Evolutionary conservation across 2,888 invertebrate genomes (phyloP).

Genomic region (Philonicus albiceps): DNA sequence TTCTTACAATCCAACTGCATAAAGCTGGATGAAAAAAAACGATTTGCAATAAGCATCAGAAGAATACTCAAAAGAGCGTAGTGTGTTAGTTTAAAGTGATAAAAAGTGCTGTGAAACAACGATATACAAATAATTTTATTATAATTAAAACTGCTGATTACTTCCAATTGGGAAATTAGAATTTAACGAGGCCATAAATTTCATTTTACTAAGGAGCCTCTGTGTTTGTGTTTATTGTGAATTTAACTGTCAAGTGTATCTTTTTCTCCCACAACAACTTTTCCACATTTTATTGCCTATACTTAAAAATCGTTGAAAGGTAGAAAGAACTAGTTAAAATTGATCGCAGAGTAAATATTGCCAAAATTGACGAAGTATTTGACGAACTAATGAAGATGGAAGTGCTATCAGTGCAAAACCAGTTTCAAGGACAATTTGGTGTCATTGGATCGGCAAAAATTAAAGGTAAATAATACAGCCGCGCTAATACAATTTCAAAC

Average conservation of each 20-base stretch:
- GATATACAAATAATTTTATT: background rate
- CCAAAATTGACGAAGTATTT: conserved; percentile 58
- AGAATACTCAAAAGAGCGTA: background rate
- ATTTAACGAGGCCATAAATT: background rate
- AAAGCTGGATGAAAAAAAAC: background rate
- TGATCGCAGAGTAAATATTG: conserved; percentile 5
- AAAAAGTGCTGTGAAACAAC: conserved; percentile 52
- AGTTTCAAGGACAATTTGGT: conserved; percentile 78
- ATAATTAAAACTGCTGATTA: conserved; percentile 11
- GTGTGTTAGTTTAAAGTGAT: conserved; percentile 48
- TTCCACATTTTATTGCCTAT: background rate
- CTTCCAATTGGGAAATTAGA: background rate
- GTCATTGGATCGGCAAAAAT: conserved; percentile 66
- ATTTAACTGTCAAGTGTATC: background rate
- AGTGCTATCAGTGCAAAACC: conserved; percentile 79
- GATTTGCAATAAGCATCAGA: background rate
- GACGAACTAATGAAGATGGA: conserved; percentile 71
- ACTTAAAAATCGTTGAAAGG: background rate
- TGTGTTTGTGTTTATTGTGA: background rate
- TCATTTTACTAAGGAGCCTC: background rate
- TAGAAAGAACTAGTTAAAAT: background rate
- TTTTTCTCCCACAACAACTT: background rate
- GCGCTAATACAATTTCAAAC: background rate
- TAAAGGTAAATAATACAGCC: conserved; percentile 68
- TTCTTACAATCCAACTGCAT: background rate